These are phyloP conservation scores for Etia nguti DNA, from an alignment of 2,113 vertebrate genomes.

Conservation along the genomic window DNA sequence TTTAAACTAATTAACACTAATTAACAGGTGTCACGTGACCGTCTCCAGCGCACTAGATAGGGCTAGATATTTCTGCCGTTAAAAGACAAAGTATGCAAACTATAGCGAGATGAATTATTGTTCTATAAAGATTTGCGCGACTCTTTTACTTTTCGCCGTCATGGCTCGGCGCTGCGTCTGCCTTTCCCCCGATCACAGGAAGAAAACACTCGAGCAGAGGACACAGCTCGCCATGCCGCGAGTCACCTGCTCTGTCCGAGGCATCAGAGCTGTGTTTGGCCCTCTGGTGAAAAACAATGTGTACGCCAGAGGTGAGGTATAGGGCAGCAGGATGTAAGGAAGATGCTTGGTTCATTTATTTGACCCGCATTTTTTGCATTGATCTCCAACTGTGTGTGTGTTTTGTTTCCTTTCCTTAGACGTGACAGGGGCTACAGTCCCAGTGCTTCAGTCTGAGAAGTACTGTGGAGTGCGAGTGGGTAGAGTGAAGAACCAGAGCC, in stretches of 20 bases:
- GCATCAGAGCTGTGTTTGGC: constrained; percentile 24
- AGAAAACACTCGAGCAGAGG: neutral
- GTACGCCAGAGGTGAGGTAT: constrained; percentile 38
- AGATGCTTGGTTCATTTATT: neutral
- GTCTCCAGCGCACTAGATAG: neutral
- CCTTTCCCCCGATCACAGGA: neutral
- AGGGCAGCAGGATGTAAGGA: neutral
- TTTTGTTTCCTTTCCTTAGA: constrained; percentile 8
- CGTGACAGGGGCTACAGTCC: neutral
- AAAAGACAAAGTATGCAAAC: neutral
- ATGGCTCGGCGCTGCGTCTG: neutral
- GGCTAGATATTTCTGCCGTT: neutral
- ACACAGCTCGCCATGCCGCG: neutral
- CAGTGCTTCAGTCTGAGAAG: constrained; percentile 2
- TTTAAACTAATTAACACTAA: constrained; percentile 41
- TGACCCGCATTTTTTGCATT: neutral
- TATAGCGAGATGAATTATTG: constrained; percentile 12
- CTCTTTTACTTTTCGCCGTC: neutral
- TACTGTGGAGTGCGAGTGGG: constrained; percentile 49
- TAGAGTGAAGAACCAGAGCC: constrained; percentile 3
- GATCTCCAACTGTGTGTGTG: neutral
- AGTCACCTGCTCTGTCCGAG: constrained; percentile 25
- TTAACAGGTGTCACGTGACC: constrained; percentile 26
- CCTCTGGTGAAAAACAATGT: constrained; percentile 34
- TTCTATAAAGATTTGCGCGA: neutral